Percentiles rank a stretch among this genome's conserved stretches.
phyloP scores from a whole-genome alignment of 2,113 vertebrate species.

The Misgurnus anguillicaudatus region DNA sequence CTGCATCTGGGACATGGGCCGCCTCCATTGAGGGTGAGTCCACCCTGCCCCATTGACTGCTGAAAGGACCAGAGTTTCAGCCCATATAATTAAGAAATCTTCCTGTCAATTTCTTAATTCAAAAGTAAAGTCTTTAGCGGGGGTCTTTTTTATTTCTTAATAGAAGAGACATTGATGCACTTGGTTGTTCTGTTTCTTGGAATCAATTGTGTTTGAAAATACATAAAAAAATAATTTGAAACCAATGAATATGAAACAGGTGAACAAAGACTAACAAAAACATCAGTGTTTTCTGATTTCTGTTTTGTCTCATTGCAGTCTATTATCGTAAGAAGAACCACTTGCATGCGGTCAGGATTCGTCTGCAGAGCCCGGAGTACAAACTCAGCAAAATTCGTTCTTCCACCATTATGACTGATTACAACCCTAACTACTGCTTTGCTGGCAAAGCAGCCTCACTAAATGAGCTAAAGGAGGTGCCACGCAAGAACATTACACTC shows the following conservation, averaged over 20 bases:
- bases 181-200: background rate
- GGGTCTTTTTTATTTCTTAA: background rate
- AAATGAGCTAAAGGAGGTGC: constrained; percentile 86
- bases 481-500: constrained; percentile 86
- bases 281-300: background rate
- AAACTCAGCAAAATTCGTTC: constrained; percentile 89
- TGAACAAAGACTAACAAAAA: background rate
- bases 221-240: background rate
- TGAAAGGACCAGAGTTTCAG: constrained; percentile 30
- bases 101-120: background rate
- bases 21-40: constrained; percentile 77
- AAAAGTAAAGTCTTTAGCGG: too few relatives aligned
- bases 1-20: constrained; percentile 74
- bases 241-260: background rate
- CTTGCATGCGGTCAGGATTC: constrained; percentile 75
- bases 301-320: constrained; percentile 68
- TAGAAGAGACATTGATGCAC: constrained; percentile 6
- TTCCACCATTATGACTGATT: constrained; percentile 89
- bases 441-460: constrained; percentile 81
- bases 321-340: constrained; percentile 86
- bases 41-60: constrained; percentile 53
- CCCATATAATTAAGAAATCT: background rate
- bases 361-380: constrained; percentile 84
- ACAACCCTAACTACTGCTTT: constrained; percentile 94
- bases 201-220: background rate